Conservation (phyloP, 1,140 invertebrate species). For the Oedothorax gibbosus region DNA sequence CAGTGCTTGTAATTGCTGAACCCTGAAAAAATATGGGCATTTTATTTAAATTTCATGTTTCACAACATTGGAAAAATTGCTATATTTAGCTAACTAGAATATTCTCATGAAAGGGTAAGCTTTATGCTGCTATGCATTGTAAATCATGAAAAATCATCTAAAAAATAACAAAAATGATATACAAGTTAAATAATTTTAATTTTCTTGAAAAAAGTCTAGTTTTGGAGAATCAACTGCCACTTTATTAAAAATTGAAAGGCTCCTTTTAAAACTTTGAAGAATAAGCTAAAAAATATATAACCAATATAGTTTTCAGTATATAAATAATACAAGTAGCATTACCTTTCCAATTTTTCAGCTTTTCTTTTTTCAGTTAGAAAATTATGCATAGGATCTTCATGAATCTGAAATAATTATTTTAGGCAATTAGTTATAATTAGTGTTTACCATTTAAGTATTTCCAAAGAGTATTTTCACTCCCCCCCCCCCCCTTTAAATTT, state of each 20-base stretch:
- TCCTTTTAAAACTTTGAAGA: too few relatives aligned
- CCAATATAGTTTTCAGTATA: background rate
- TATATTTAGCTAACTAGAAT: background rate
- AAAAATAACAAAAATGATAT: background rate
- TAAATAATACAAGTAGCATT: background rate
- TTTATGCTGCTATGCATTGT: background rate
- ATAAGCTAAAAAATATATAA: too few relatives aligned
- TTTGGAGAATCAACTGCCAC: too few relatives aligned
- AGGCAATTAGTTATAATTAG: too few relatives aligned
- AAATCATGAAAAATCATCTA: background rate
- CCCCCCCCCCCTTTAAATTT: too few relatives aligned
- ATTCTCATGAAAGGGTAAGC: background rate
- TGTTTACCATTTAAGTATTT: too few relatives aligned
- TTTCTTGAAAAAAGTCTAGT: background rate
- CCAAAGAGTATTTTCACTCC: too few relatives aligned
- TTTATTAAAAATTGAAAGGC: too few relatives aligned
- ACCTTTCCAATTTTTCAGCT: slow-evolving; percentile 64
- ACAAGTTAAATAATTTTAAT: background rate
- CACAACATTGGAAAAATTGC: background rate
- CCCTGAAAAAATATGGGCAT: slow-evolving; percentile 8
- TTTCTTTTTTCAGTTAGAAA: slow-evolving; percentile 63
- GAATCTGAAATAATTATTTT: slow-evolving; percentile 54
- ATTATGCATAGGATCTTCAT: slow-evolving; percentile 66
- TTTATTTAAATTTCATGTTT: background rate
- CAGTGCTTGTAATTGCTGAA: slow-evolving; percentile 44